Base-by-base conservation (phyloP, 2,797 vertebrate species). In the Sylvilagus floridanus region DNA sequence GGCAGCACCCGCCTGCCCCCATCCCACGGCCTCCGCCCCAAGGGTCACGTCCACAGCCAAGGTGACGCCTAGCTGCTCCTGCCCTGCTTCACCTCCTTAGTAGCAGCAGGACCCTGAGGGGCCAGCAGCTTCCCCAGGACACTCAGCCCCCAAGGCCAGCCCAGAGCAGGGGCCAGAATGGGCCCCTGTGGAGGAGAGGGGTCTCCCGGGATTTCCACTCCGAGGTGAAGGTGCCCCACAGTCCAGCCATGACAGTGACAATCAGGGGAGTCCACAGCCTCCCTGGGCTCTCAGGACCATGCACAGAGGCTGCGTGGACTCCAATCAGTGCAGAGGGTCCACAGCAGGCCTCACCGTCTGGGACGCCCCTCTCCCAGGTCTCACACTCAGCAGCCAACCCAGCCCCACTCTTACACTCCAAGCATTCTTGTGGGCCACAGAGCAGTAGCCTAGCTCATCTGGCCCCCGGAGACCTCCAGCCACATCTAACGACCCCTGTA, bases 301-400 rank as follows among this genome's bases (percentile, higher is more conserved):
- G 11, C 32, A 10, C 1, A 3, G n/a, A 62, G 1, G 22, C 0
- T 0, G 5, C 30, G 30, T 69, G 35, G 66, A 73, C 26, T 2
- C 7, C 4, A 14, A 42, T 0, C 1, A 12, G 4, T 14, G 16
- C 35, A 35, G 4, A 35, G 60, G 42, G 42, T 7, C 42, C n/a
- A n/a, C 3, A 26, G 14, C 54, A 16, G 24, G 9, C 68, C 65
- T 87, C 16, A 0, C 28, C 13, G 37, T 10, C 28, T 4, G 8
- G 47, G 42, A 60, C 57, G 50, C 4, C 0, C 62, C 47, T 22
- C 54, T 37, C n/a, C 3, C 8, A 76, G 60, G 54, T 35, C n/a
- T 78, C 71, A 19, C 73, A 30, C 63, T 93, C 28, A 3, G 65
- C 26, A 10, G 4, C 26, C 22, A 6, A 35, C 37, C 63, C n/a